phyloP scores from a whole-genome alignment of 1,140 invertebrate genomes.

The Diachasmimorpha longicaudata region DNA sequence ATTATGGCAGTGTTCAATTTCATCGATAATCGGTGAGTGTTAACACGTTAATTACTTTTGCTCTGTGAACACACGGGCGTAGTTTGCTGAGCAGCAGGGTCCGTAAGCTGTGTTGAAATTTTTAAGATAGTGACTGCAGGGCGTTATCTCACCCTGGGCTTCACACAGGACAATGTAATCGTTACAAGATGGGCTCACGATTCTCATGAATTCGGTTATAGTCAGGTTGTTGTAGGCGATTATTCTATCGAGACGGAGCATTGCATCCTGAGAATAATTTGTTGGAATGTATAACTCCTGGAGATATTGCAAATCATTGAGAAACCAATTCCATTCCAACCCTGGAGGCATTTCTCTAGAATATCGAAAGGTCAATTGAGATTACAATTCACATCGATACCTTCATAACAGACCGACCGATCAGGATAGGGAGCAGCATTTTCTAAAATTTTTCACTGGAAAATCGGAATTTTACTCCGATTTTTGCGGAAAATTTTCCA shows the following conservation, averaged over 20 bases:
- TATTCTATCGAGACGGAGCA: slow-evolving; percentile 28
- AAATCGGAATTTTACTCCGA: no score
- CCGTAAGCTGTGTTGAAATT: neutral
- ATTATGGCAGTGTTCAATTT: no score
- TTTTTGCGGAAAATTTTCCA: no score
- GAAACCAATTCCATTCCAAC: slow-evolving; percentile 20
- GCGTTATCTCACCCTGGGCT: neutral
- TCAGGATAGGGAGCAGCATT: no score
- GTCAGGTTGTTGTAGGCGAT: slow-evolving; percentile 25
- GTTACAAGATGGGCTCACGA: neutral
- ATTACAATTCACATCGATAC: no score
- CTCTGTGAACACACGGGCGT: neutral
- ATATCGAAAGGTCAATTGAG: neutral
- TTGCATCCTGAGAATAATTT: slow-evolving; percentile 15
- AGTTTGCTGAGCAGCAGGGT: neutral
- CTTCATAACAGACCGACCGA: no score
- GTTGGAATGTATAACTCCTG: slow-evolving; percentile 26
- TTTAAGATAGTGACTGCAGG: neutral
- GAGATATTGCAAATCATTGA: slow-evolving; percentile 26
- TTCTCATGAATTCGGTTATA: neutral
- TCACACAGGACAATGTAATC: neutral
- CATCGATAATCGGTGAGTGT: no score
- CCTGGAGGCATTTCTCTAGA: slow-evolving; percentile 28
- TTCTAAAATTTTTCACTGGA: no score
- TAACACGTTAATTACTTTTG: no score